phyloP scores from a whole-genome alignment of 1,140 invertebrate species.

The Penaeus indicus region DNA sequence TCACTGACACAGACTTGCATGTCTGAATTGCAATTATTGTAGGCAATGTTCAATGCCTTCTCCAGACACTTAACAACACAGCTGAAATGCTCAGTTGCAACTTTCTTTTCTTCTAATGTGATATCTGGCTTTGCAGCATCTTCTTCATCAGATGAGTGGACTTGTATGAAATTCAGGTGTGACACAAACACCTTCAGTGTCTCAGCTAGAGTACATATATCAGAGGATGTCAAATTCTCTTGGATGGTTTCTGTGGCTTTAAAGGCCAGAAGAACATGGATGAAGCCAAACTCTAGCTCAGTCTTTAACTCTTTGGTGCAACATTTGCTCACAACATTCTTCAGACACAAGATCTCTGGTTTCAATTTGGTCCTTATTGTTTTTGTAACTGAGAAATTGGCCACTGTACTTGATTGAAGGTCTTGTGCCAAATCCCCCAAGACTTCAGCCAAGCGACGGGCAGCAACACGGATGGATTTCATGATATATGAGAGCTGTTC shows the following conservation, averaged over 20 bases:
- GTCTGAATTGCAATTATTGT: slow-evolving; percentile 24
- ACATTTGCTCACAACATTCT: slow-evolving; percentile 29
- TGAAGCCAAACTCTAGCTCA: slow-evolving; percentile 29
- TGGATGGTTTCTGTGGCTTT: slow-evolving; percentile 29
- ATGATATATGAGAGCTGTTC: slow-evolving; percentile 32
- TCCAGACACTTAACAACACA: slow-evolving; percentile 50
- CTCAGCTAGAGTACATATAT: slow-evolving; percentile 31
- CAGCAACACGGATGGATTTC: slow-evolving; percentile 42
- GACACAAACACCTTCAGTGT: slow-evolving; percentile 46
- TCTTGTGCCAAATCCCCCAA: slow-evolving; percentile 42
- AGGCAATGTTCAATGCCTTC: slow-evolving; percentile 32
- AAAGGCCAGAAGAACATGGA: slow-evolving; percentile 48
- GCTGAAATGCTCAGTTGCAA: slow-evolving; percentile 22
- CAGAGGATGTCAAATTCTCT: slow-evolving; percentile 30
- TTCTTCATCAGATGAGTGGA: slow-evolving; percentile 55
- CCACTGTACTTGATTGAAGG: slow-evolving; percentile 46
- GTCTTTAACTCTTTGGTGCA: slow-evolving; percentile 2
- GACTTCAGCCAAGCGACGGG: slow-evolving; percentile 33
- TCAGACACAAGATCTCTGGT: slow-evolving; percentile 45
- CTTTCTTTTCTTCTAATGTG: slow-evolving; percentile 1
- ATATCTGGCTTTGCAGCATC: not conserved
- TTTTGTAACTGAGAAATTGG: slow-evolving; percentile 27
- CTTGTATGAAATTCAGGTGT: slow-evolving; percentile 35
- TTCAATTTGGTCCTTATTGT: slow-evolving; percentile 46
- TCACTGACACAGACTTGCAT: not conserved